Conservation (phyloP, 2,888 invertebrate genomes). For the Lasioglossum figueresi region DNA sequence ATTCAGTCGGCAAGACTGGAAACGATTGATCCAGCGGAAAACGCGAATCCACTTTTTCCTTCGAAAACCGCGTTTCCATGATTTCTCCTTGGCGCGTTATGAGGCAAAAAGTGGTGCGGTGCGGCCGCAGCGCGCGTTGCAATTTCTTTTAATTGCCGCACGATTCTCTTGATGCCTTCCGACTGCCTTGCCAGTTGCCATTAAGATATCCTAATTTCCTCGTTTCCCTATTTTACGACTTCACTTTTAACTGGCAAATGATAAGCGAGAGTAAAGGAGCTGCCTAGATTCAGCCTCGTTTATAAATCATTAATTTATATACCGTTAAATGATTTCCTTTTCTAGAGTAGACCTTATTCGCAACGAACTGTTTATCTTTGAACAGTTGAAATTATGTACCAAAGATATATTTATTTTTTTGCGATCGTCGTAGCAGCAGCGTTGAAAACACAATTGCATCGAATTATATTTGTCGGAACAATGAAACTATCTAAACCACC, state of each 20-base stretch:
- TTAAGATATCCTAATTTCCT: background rate
- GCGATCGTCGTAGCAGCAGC: background rate
- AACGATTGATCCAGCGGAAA: background rate
- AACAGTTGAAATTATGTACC: background rate
- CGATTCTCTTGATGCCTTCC: background rate
- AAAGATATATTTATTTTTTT: no score
- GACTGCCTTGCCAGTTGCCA: background rate
- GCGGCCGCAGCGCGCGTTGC: background rate
- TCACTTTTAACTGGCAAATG: background rate
- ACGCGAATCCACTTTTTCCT: conserved; percentile 26
- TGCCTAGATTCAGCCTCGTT: background rate
- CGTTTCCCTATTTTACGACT: background rate
- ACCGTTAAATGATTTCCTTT: background rate
- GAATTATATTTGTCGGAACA: conserved; percentile 13
- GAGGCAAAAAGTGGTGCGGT: background rate
- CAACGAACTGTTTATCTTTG: background rate
- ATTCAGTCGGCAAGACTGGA: background rate
- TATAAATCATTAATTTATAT: background rate
- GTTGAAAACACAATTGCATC: background rate
- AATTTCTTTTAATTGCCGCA: background rate
- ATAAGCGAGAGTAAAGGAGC: background rate
- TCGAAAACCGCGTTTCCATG: background rate
- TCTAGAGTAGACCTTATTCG: no score
- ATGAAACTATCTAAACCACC: background rate
- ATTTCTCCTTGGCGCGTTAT: background rate